Conservation (phyloP, 1,140 invertebrate genomes). For the Lasaia peninsularis region DNA sequence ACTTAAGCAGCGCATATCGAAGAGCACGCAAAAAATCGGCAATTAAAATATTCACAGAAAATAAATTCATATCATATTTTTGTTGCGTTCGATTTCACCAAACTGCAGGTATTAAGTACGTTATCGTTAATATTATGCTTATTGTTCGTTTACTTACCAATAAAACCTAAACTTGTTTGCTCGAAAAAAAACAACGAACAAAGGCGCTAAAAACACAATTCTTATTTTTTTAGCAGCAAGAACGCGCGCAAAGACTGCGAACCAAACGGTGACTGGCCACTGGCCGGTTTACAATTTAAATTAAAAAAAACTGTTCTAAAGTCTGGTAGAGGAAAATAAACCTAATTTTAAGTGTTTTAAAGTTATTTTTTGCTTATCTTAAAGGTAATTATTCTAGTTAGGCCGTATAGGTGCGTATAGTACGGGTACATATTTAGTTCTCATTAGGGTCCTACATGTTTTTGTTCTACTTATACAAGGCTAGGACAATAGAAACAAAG, state of each 20-base stretch:
- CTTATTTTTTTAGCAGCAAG: constrained; percentile 5
- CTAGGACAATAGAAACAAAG: constrained; percentile 3
- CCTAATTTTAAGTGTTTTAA: background rate
- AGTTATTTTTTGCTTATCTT: background rate
- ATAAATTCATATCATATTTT: too few relatives aligned
- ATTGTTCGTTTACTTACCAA: constrained; percentile 3
- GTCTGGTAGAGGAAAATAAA: background rate
- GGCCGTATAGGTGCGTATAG: too few relatives aligned
- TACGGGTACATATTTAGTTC: background rate
- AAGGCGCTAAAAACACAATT: constrained; percentile 7
- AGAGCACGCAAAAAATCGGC: too few relatives aligned
- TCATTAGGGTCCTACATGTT: constrained; percentile 7
- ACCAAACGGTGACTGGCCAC: constrained; percentile 2
- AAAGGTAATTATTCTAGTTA: background rate
- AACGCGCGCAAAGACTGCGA: constrained; percentile 1
- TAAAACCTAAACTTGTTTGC: background rate
- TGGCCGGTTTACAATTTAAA: constrained; percentile 9
- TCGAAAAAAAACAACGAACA: constrained; percentile 8
- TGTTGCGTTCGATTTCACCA: too few relatives aligned
- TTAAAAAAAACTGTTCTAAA: background rate
- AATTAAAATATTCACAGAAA: too few relatives aligned
- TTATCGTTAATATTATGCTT: background rate
- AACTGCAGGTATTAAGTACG: too few relatives aligned
- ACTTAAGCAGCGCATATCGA: too few relatives aligned
- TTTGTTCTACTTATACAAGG: constrained; percentile 5